Base-by-base conservation (phyloP, 2,888 invertebrate genomes). In the Lampropteryx suffumata region DNA sequence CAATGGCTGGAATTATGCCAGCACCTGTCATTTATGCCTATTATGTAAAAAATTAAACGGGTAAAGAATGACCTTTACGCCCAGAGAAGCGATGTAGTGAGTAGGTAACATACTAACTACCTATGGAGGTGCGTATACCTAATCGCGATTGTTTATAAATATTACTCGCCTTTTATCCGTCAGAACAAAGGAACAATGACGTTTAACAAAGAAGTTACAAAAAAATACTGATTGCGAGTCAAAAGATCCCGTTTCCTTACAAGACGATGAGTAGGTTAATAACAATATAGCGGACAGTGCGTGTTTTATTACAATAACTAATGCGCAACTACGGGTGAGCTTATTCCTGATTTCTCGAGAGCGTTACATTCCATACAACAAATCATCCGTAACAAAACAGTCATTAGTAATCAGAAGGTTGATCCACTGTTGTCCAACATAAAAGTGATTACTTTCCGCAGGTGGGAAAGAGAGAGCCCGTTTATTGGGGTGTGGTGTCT, bases 401-500 rank as follows among this genome's bases (percentile, higher is more conserved):
- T 45, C 50, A 61, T 69, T 71, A 70, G 9, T 70, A 74, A 17
- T 75, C 73, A 71, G 73, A 69, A 63, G 62, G 61, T 65, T 52
- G 44, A 45, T 59, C 62, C 7, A 60, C 59, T n/a, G n/a, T 52
- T 55, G 68, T 67, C 57, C 61, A 65, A 68, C 71, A 72, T 59
- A 56, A 63, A 39, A 33, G 39, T 40, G 17, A 39, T 46, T 46
- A 46, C 35, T 37, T n/a, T 21, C 34, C 62, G 59, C 62, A 76
- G 62, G 79, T 73, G 71, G 55, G 73, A 82, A 62, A 72, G 82
- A 80, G 82, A 82, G 61, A 65, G 73, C 65, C 59, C 50, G 61
- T 62, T 73, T 75, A 76, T 78, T 78, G 71, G 85, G 87, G 85
- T 87, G 88, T 83, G 87, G 84, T 83, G 81, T 79, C 77, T 79